Evolutionary conservation across 2,888 invertebrate species (phyloP), one percentile per base, ranked within the genome.

Genomic region (Eristalis intricaria): DNA sequence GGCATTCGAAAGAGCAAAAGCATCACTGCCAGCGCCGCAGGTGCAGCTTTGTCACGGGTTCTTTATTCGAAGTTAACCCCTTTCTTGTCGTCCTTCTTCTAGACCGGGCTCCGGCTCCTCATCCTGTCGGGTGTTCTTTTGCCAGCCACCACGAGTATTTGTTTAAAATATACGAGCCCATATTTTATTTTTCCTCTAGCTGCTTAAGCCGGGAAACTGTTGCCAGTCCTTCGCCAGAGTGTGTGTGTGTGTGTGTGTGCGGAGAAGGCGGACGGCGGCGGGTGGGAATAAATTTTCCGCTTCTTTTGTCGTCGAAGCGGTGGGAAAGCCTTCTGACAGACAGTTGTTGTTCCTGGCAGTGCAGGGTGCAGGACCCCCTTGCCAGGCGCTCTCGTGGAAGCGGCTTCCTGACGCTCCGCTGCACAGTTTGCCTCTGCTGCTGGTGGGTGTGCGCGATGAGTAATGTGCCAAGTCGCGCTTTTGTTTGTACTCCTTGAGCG

Each of bases 61-160:
- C 69, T 85, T 73, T 85, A 80, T 82, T 73, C 56, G 50, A 61
- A 85, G 81, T 77, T 74, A 81, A 85, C 85, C 85, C 85, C 65
- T 82, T 77, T 79, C 50, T 50, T 60, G 32, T 64, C 35, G 56
- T 66, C 19, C 38, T 66, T 75, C 32, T 75, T 65, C 26, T n/a
- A n/a, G 35, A 10, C 64, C 10, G 26, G 32, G 61, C 32, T 11
- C 35, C 61, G 19, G 38, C 63, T 26, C n/a, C 19, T n/a, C 50
- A 50, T 50, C 50, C 50, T 5, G 19, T 19, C 50, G 50, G 50
- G n/a, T 77, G 73, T 66, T 69, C 40, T 82, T 82, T 73, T 85
- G 68, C 69, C 85, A 82, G 69, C 38, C 81, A 38, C 70, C 70
- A 50, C 50, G 50, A 19, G 68, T 71, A 76, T 81, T 76, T 81